These are phyloP conservation scores for Pipra filicauda DNA, from an alignment of 2,113 vertebrate genomes.

Conservation along the genomic window DNA sequence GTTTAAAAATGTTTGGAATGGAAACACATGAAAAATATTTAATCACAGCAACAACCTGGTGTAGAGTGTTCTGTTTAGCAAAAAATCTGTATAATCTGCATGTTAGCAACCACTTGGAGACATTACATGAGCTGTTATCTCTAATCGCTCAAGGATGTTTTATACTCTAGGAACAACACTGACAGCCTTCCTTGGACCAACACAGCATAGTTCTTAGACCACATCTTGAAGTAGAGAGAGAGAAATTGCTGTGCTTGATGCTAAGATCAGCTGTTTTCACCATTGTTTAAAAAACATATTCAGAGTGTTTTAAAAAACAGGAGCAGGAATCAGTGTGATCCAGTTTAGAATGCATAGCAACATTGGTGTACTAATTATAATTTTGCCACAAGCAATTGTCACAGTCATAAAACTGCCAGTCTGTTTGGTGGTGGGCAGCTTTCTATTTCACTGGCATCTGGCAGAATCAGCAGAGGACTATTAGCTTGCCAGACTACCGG, in stretches of 20 bases:
- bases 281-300: slow-evolving; percentile 60
- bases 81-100: not conserved
- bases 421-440: slow-evolving; percentile 44
- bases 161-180: not conserved
- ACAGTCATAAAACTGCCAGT: slow-evolving; percentile 48
- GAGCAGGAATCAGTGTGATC: slow-evolving; percentile 48
- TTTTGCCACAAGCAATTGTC: slow-evolving; percentile 61
- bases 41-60: slow-evolving; percentile 7
- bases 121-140: not conserved
- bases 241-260: fast-evolving
- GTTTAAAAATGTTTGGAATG: slow-evolving; percentile 32
- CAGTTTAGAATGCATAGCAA: slow-evolving; percentile 52
- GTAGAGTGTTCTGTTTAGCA: not conserved
- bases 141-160: not conserved
- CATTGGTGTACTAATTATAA: slow-evolving; percentile 60
- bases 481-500: slow-evolving; percentile 13
- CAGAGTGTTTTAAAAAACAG: slow-evolving; percentile 16
- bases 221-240: fast-evolving
- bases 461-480: slow-evolving; percentile 32
- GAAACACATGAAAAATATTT: slow-evolving; percentile 57
- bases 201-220: not conserved
- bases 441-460: slow-evolving; percentile 63
- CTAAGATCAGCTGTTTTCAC: slow-evolving; percentile 50
- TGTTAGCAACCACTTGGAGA: slow-evolving; percentile 2
- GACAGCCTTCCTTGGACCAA: not conserved